Base-by-base conservation (phyloP, 1,140 invertebrate species). In the Aphis craccivora region DNA sequence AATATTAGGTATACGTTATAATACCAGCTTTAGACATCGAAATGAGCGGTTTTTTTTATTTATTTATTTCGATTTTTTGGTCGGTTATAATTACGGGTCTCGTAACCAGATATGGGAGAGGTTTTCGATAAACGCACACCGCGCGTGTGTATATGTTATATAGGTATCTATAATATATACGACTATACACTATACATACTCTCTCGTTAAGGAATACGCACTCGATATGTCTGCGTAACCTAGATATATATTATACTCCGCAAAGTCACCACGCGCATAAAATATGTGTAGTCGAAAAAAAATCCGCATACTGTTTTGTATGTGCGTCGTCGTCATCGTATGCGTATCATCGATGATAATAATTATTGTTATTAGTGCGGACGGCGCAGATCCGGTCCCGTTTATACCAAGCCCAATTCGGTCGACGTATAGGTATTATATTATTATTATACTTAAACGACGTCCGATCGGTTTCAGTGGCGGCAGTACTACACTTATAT, bases 21-120 rank as follows among this genome's bases (percentile, higher is more conserved):
- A 53, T 37, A 53, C 40, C 35, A 53, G 40, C 76, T 51, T 51
- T 92, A 53, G 43, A 86, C 81, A 35, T 55, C 48, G 67, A 43
- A 90, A 90, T 67, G 30, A 43, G 55, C 11, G 53, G 11, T 40
- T 30, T 51, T 84, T 91, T 83, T 55, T 55, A 22, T 86, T 83
- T 93, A 55, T 89, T 89, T 55, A 25, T 84, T 84, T 84, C 25
- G n/a, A 18, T 51, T 93, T 84, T 83, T 53, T n/a, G 81, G 91
- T 25, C 81, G n/a, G 40, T 86, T 86, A 84, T 93, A 93, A 93
- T 93, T 93, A 86, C 91, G 51, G 91, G 91, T 92, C 91, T 92
- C 14, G 91, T 93, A 93, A 93, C 91, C 81, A 86, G 91, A 93
- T 93, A 93, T 93, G 91, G 91, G 91, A 93, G 91, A 93, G 91